Percentiles rank a stretch among this genome's conserved stretches.
Evolutionary conservation across 2,888 invertebrate species (phyloP).

Genomic region (Drosophila phalerata): DNA sequence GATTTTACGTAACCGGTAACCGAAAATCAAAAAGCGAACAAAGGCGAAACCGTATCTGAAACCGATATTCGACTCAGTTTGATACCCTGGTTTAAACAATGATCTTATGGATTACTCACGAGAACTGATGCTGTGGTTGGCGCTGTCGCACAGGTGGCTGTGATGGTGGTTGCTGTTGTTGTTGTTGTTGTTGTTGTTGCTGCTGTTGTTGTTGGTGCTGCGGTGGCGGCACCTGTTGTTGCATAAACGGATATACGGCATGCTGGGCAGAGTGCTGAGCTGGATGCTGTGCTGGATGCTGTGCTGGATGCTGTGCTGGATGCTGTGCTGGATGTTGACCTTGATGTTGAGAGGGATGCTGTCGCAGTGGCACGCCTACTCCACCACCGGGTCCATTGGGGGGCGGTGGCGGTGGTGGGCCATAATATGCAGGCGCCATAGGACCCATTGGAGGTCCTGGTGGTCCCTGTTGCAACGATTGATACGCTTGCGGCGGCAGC

Average conservation of each 20-base stretch:
- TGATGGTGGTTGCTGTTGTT: conserved; percentile 75
- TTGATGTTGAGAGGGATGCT: conserved; percentile 82
- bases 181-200: conserved; percentile 59
- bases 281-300: conserved; percentile 47
- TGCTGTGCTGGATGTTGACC: conserved; percentile 71
- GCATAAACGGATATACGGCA: conserved; percentile 84
- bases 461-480: conserved; percentile 82
- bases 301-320: conserved; percentile 72
- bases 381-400: conserved; percentile 73
- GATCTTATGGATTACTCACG: conserved; percentile 67
- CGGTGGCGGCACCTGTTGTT: conserved; percentile 82
- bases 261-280: conserved; percentile 67
- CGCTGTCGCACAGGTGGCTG: conserved; percentile 74
- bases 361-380: conserved; percentile 75
- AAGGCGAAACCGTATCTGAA: too few species aligned
- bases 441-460: conserved; percentile 79
- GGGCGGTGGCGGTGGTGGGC: conserved; percentile 77
- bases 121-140: conserved; percentile 85
- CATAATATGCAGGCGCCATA: conserved; percentile 74
- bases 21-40: too few species aligned
- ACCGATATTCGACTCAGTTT: too few species aligned
- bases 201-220: conserved; percentile 77
- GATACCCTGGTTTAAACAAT: too few species aligned
- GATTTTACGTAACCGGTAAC: too few species aligned
- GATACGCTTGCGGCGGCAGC: conserved; percentile 86